A percentile compares a stretch with the other conserved stretches of the same genome.
phyloP scores from a whole-genome alignment of 2,113 vertebrate genomes.

The Willisornis vidua region DNA sequence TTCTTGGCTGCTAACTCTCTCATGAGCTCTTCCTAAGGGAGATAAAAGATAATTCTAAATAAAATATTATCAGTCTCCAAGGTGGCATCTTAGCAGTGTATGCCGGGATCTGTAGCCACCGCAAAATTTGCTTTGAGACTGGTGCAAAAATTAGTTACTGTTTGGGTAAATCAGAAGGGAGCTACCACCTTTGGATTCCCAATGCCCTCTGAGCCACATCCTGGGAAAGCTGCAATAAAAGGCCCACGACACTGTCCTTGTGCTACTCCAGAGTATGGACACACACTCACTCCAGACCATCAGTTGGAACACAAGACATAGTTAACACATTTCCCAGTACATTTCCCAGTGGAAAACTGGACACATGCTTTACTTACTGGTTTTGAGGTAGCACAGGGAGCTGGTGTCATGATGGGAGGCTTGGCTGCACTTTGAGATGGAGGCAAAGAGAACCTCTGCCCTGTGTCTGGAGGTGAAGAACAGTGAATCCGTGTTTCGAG shows the following conservation, averaged over 20 bases:
- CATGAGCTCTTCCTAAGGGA: not conserved
- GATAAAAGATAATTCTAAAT: not conserved
- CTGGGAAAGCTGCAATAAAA: not conserved
- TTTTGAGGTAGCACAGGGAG: constrained; percentile 81
- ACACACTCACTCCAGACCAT: not conserved
- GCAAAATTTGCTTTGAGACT: not conserved
- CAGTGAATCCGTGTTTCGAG: constrained; percentile 81
- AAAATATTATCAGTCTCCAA: not conserved
- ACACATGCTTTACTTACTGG: constrained; percentile 79
- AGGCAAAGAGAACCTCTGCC: constrained; percentile 82
- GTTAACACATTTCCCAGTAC: not conserved
- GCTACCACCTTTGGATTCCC: not conserved
- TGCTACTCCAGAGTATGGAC: not conserved
- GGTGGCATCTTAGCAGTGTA: not conserved
- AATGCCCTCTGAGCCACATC: not conserved
- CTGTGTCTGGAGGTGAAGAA: constrained; percentile 83
- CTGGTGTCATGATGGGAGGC: constrained; percentile 77
- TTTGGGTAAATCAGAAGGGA: not conserved
- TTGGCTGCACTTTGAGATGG: constrained; percentile 66
- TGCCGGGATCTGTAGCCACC: not conserved
- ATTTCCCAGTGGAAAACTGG: not conserved
- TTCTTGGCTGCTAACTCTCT: not conserved
- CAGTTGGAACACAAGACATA: not conserved
- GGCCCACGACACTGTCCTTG: rapidly evolving
- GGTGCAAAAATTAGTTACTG: not conserved